phyloP scores from a whole-genome alignment of 1,140 invertebrate genomes.

The Teleopsis dalmanni region DNA sequence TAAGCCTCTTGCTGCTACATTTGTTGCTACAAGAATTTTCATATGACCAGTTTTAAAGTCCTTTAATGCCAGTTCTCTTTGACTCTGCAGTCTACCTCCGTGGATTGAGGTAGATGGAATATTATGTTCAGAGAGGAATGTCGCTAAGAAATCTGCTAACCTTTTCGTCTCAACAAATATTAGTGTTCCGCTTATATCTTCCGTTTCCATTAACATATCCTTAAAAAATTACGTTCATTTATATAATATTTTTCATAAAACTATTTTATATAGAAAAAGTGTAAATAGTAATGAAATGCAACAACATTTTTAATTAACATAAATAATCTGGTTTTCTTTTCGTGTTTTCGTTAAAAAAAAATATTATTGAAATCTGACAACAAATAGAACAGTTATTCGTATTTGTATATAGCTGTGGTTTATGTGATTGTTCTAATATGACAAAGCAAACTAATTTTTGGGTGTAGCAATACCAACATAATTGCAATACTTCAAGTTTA shows the following conservation, averaged over 20 bases:
- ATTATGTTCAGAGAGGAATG: slow-evolving; percentile 58
- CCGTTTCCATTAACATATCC: slow-evolving; percentile 27
- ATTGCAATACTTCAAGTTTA: no score
- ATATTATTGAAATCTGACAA: no score
- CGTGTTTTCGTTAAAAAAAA: no score
- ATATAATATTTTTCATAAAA: background rate
- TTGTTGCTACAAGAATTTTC: slow-evolving; percentile 81
- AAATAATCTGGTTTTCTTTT: no score
- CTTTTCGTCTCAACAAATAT: slow-evolving; percentile 88
- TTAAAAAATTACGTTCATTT: slow-evolving; percentile 2
- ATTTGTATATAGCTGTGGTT: no score
- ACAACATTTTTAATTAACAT: background rate
- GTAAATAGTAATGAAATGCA: background rate
- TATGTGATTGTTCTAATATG: no score
- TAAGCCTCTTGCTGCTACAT: slow-evolving; percentile 84
- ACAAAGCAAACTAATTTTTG: no score
- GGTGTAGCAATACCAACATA: no score
- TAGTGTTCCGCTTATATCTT: slow-evolving; percentile 59
- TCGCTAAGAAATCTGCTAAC: slow-evolving; percentile 81
- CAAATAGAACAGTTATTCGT: no score
- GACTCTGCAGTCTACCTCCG: slow-evolving; percentile 80
- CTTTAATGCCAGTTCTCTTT: slow-evolving; percentile 77
- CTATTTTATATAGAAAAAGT: background rate
- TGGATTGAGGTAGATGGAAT: slow-evolving; percentile 82
- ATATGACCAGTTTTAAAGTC: slow-evolving; percentile 72